Conservation (phyloP, 2,113 vertebrate species). For the Rhabdornis inornatus region DNA sequence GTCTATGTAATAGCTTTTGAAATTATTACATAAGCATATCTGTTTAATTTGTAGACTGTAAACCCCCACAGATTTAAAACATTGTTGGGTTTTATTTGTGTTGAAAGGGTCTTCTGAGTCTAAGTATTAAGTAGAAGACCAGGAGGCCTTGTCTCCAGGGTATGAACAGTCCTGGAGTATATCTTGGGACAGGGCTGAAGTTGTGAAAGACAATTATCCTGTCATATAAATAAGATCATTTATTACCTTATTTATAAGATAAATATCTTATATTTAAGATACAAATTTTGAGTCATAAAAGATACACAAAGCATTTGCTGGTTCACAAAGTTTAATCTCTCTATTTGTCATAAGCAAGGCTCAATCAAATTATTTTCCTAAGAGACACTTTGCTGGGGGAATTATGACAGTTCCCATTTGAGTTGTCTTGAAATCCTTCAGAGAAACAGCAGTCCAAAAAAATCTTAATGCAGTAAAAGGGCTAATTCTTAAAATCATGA, state of each 20-base stretch:
- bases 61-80: neutral
- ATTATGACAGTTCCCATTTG: neutral
- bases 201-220: neutral
- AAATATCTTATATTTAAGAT: neutral
- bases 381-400: neutral
- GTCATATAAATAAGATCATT: neutral
- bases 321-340: neutral
- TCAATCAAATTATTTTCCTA: neutral
- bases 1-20: neutral
- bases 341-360: neutral
- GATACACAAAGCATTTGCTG: neutral
- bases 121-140: neutral
- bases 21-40: neutral
- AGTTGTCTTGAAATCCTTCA: neutral
- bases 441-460: neutral
- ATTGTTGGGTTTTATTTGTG: neutral
- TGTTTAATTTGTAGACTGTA: neutral
- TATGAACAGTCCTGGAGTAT: neutral
- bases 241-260: too few species aligned
- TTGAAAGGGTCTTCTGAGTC: neutral
- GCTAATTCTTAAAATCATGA: neutral
- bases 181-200: neutral
- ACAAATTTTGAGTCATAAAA: conserved; percentile 20
- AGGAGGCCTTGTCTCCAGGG: neutral
- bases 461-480: neutral